A percentile compares a stretch with the other conserved stretches of the same genome.
Evolutionary conservation across 2,113 vertebrate genomes (phyloP).

Genomic region (Noturus placidus): DNA sequence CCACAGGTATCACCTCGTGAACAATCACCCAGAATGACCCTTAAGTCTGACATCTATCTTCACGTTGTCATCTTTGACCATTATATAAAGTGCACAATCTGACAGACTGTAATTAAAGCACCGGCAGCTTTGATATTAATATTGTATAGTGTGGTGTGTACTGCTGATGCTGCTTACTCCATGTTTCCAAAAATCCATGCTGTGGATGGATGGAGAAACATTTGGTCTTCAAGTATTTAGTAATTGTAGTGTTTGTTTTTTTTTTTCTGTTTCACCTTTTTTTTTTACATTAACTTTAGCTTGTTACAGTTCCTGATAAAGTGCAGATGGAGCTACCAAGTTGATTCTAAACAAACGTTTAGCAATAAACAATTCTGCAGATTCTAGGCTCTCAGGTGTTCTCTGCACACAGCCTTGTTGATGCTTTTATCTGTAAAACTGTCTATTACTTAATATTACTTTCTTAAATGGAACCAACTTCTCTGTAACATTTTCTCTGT

Average conservation of each 20-base stretch:
- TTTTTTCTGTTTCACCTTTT: neutral
- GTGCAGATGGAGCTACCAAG: neutral
- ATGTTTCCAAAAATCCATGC: constrained; percentile 49
- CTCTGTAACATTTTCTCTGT: neutral
- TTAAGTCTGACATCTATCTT: constrained; percentile 76
- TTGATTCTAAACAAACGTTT: neutral
- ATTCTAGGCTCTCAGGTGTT: neutral
- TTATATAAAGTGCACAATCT: constrained; percentile 51
- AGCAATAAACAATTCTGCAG: neutral
- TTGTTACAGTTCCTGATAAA: neutral
- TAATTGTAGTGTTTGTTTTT: neutral
- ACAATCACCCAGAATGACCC: constrained; percentile 68
- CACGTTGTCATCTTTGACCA: constrained; percentile 84
- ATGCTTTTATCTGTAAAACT: neutral
- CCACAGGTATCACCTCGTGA: constrained; percentile 75
- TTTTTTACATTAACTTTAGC: neutral
- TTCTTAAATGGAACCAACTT: neutral
- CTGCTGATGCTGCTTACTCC: constrained; percentile 47
- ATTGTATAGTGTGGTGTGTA: constrained; percentile 38
- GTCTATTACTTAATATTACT: neutral
- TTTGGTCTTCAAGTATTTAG: neutral
- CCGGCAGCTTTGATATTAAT: constrained; percentile 24
- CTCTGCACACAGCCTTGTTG: neutral
- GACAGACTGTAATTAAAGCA: constrained; percentile 46
- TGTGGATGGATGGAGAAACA: neutral